These are phyloP conservation scores for Phocoena sinus DNA, from an alignment of 2,113 vertebrate species.

Conservation along the genomic window DNA sequence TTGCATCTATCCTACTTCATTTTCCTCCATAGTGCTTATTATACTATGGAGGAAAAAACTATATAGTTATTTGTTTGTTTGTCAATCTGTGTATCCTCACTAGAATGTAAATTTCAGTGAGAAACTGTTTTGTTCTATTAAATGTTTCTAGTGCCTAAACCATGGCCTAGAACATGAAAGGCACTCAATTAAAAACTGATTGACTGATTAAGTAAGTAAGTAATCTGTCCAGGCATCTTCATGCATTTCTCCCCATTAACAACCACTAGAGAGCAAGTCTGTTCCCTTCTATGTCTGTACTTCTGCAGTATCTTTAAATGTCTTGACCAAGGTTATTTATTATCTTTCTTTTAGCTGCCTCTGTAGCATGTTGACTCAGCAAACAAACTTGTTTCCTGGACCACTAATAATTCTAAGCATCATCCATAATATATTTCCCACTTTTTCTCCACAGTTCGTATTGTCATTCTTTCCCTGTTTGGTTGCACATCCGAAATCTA, in stretches of 20 bases:
- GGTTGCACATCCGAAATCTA: neutral
- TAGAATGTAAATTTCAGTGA: neutral
- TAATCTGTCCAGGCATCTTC: neutral
- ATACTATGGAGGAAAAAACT: neutral
- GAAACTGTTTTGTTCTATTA: neutral
- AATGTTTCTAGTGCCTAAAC: neutral
- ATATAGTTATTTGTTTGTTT: neutral
- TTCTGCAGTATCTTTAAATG: neutral
- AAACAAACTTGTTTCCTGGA: neutral
- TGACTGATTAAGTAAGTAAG: neutral
- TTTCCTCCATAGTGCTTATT: neutral
- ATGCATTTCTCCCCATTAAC: neutral
- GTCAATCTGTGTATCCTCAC: neutral
- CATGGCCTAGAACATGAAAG: neutral
- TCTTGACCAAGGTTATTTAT: neutral
- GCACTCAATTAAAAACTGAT: neutral
- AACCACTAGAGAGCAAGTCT: neutral
- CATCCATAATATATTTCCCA: neutral
- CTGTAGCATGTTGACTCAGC: neutral
- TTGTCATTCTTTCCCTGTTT: neutral
- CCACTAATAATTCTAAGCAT: neutral
- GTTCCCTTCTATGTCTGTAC: neutral
- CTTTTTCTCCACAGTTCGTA: neutral
- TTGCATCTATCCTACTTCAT: neutral
- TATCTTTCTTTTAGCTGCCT: neutral